Base-by-base conservation (phyloP, 2,113 vertebrate species). In the Aphelocoma coerulescens region DNA sequence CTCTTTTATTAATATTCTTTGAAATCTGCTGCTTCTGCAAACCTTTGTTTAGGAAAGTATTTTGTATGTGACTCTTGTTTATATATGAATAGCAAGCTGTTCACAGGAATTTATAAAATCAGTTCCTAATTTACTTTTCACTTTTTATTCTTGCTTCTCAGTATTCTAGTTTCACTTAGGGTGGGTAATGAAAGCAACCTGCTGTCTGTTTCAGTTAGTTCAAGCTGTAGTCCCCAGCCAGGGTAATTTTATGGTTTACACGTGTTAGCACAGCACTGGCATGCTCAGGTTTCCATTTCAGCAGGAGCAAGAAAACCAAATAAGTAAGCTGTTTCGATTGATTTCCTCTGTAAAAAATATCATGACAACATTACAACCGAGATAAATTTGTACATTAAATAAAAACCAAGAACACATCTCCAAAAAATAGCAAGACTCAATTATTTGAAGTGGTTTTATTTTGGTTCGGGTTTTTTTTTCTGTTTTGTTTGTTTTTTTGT, bases 321-420 rank as follows among this genome's bases (percentile, higher is more conserved):
- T 63, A 91, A 86, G 35, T 59, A 59, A 94, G 49, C 19, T 49
- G 24, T 77, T 95, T 89, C n/a, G 19, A 71, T 23, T 86, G 46
- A 86, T 95, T 91, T 94, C 46, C 55, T 79, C 79, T 93, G 52
- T 48, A 86, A 90, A 82, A 88, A 85, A 14, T 5, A 83, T 91
- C 55, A 61, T n/a, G 76, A 49, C 30, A 74, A 58, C 61, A 74
- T 91, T 84, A 72, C 52, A 89, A 20, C 58, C 81, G 35, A 92
- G 73, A 78, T 61, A 86, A 77, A 92, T 52, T 41, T 84, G 54
- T 85, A 59, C 54, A 79, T 93, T 84, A 91, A 88, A 71, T 68
- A 87, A 80, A 89, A 78, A 77, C 10, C 24, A 37, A 81, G 15
- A 7, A 28, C 19, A 41, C 0, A 0, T 41, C 84, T 19, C 24